phyloP scores from a whole-genome alignment of 2,888 invertebrate genomes.

The Amphipyra tragopoginis region DNA sequence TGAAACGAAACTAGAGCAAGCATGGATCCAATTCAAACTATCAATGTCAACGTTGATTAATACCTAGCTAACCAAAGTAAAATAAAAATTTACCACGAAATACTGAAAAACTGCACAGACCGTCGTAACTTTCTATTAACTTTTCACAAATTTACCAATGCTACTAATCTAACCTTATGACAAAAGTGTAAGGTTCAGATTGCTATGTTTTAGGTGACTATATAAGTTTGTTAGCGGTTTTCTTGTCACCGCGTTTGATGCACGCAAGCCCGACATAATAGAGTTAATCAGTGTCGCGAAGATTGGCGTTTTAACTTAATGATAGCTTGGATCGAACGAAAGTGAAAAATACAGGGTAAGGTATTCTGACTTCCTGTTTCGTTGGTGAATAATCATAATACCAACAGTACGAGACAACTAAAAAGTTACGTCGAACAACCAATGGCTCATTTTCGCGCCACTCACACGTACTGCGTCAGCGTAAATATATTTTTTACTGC shows the following conservation, averaged over 20 bases:
- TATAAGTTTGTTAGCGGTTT: conserved; percentile 27
- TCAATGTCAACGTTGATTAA: conserved; percentile 12
- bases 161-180: neutral
- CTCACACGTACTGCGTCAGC: too few species aligned
- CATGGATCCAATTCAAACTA: neutral
- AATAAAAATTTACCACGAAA: conserved; percentile 33
- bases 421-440: too few species aligned
- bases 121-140: conserved; percentile 44
- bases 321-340: conserved; percentile 26
- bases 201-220: neutral
- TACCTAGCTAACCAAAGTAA: conserved; percentile 14
- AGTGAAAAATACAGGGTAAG: conserved; percentile 40
- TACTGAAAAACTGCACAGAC: conserved; percentile 53
- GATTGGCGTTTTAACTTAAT: conserved; percentile 54
- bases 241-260: conserved; percentile 56
- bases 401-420: too few species aligned
- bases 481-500: too few species aligned
- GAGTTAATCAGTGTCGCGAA: conserved; percentile 55
- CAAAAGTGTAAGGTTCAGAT: neutral
- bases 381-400: conserved; percentile 26
- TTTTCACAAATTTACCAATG: conserved; percentile 11
- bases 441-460: too few species aligned
- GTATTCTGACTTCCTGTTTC: conserved; percentile 32
- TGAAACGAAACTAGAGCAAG: neutral
- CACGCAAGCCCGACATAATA: conserved; percentile 57